Evolutionary conservation across 2,797 vertebrate genomes (phyloP).

Genomic region (Tinamus major): DNA sequence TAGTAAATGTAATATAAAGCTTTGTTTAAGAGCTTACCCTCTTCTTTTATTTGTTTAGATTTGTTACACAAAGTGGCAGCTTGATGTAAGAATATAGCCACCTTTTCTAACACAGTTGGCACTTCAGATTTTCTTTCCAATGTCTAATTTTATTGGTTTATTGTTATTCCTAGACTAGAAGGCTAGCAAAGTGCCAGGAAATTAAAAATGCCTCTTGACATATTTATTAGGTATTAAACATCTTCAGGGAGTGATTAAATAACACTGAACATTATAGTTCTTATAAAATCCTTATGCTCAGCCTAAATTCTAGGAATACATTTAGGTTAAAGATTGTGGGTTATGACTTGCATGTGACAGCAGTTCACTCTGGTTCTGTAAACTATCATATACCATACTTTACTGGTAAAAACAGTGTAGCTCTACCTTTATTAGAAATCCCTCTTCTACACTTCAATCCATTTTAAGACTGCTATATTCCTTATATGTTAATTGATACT

Average conservation of each 20-base stretch:
- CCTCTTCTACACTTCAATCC: background rate
- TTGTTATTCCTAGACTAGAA: constrained; percentile 13
- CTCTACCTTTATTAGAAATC: constrained; percentile 3
- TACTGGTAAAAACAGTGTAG: background rate
- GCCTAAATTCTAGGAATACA: background rate
- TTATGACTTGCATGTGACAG: background rate
- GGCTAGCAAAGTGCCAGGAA: constrained; percentile 10
- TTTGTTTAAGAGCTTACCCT: background rate
- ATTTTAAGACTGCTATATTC: background rate
- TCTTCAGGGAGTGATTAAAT: constrained; percentile 40
- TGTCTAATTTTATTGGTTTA: background rate
- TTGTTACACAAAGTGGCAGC: background rate
- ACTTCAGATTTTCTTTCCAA: background rate
- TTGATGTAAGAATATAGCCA: background rate
- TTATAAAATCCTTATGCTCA: constrained; percentile 18
- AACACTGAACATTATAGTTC: background rate
- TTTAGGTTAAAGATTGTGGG: background rate
- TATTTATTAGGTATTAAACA: constrained; percentile 44
- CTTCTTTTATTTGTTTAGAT: background rate
- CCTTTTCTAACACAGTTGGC: background rate
- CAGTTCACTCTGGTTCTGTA: background rate
- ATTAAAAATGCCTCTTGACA: constrained; percentile 22
- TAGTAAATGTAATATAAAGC: background rate
- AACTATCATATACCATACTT: background rate
- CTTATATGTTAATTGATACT: background rate